phyloP scores from a whole-genome alignment of 1,140 invertebrate species.

The Heliothis virescens region DNA sequence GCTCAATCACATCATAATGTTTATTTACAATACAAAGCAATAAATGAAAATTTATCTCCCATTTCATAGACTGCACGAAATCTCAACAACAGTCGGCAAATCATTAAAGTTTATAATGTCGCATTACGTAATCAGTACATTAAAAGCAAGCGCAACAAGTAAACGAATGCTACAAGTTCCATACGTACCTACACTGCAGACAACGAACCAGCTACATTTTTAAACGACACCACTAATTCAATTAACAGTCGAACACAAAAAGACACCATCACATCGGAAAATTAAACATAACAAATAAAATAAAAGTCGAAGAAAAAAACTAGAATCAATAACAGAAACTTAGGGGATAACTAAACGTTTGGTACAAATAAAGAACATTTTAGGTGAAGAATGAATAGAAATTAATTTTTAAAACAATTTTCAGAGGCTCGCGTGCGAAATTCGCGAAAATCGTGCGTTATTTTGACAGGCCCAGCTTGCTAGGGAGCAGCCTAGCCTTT shows the following conservation, averaged over 20 bases:
- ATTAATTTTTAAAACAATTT: constrained; percentile 45
- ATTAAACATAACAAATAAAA: constrained; percentile 50
- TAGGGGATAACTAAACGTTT: constrained; percentile 8
- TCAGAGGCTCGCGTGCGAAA: constrained; percentile 53
- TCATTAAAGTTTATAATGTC: constrained; percentile 63
- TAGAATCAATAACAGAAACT: constrained; percentile 26
- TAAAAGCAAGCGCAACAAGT: constrained; percentile 76
- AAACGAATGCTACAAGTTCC: constrained; percentile 65
- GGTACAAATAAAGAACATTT: constrained; percentile 1
- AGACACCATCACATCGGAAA: constrained; percentile 55
- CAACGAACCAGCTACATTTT: constrained; percentile 71
- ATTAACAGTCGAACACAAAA: constrained; percentile 58
- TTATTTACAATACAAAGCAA: constrained; percentile 17
- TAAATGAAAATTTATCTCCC: neutral
- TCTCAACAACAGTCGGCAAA: constrained; percentile 28
- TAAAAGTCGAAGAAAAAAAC: constrained; percentile 45
- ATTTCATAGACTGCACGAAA: constrained; percentile 1
- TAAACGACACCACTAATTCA: constrained; percentile 61
- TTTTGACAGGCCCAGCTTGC: constrained; percentile 73
- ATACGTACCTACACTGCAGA: constrained; percentile 60
- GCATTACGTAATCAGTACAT: constrained; percentile 71
- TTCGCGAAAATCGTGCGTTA: constrained; percentile 70
- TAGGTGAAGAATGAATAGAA: neutral
- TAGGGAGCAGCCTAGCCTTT: constrained; percentile 73
- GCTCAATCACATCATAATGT: neutral